phyloP scores from a whole-genome alignment of 2,888 invertebrate species.

The Scrobipalpa costella region DNA sequence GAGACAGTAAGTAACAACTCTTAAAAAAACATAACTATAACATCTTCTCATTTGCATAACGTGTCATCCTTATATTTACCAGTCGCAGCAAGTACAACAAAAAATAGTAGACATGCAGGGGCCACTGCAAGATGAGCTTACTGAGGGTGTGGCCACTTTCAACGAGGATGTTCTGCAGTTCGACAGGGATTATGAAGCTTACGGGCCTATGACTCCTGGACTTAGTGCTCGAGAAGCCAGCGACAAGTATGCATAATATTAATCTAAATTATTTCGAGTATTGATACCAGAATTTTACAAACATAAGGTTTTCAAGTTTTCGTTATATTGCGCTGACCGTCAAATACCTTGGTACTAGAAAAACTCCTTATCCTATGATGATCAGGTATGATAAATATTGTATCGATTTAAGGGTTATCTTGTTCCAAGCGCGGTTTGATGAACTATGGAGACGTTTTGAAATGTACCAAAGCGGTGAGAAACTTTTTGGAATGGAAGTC shows the following conservation, averaged over 20 bases:
- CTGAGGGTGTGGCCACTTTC: constrained; percentile 85
- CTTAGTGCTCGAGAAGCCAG: constrained; percentile 92
- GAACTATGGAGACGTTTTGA: constrained; percentile 90
- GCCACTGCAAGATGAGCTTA: constrained; percentile 86
- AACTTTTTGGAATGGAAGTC: constrained; percentile 90
- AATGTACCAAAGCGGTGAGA: constrained; percentile 92
- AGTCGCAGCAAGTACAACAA: constrained; percentile 86
- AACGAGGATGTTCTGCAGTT: constrained; percentile 84
- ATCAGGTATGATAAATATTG: no score
- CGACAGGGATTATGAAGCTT: constrained; percentile 86
- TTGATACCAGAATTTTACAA: no score
- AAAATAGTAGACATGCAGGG: constrained; percentile 87
- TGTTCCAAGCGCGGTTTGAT: constrained; percentile 91
- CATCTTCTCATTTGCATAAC: no score
- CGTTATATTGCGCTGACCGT: no score
- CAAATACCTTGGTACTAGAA: no score
- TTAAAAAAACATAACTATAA: no score
- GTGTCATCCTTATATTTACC: background rate
- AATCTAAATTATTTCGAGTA: background rate
- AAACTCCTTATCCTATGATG: no score
- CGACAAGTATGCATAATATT: constrained; percentile 78
- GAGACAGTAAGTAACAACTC: constrained; percentile 77
- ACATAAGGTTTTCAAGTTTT: no score
- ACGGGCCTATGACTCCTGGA: constrained; percentile 93
- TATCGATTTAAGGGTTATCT: constrained; percentile 80